A percentile compares a stretch with the other conserved stretches of the same genome.
phyloP scores from a whole-genome alignment of 2,888 invertebrate species.

The Ophion slaviceki region DNA sequence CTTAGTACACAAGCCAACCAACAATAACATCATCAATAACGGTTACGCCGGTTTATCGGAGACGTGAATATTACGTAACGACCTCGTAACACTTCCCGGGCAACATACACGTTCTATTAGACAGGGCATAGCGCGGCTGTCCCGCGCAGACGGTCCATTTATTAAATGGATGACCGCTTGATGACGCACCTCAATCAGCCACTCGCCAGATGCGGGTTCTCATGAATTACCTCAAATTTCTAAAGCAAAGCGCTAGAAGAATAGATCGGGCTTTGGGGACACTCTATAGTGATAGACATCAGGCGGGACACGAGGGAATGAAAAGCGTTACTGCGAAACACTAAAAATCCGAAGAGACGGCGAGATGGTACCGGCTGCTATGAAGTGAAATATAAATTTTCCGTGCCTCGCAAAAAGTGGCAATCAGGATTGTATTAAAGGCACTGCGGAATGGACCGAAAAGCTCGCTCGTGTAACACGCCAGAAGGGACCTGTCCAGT shows the following conservation, averaged over 20 bases:
- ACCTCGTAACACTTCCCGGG: conserved; percentile 46
- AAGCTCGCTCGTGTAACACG: conserved; percentile 19
- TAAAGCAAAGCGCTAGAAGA: not conserved
- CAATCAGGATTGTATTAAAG: not conserved
- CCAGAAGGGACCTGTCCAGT: conserved; percentile 8
- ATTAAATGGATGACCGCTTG: not conserved
- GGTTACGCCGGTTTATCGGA: conserved; percentile 61
- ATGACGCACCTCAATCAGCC: conserved; percentile 3
- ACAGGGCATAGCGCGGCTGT: conserved; percentile 9
- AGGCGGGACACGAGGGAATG: too few relatives aligned
- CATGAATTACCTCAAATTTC: too few relatives aligned
- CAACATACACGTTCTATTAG: conserved; percentile 47
- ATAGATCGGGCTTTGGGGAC: too few relatives aligned
- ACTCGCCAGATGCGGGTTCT: not conserved
- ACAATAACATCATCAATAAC: conserved; percentile 69
- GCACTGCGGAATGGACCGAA: not conserved
- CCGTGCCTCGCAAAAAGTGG: not conserved
- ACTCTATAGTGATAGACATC: too few relatives aligned
- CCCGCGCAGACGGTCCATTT: not conserved
- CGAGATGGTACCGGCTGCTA: not conserved
- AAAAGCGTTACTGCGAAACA: not conserved
- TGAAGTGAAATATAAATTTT: not conserved
- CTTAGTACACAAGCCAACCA: conserved; percentile 42
- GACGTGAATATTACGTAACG: conserved; percentile 68
- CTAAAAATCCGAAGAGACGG: not conserved